Evolutionary conservation across 1,140 invertebrate genomes (phyloP), one percentile per base, ranked within the genome.

Genomic region (Trigoniulus corallinus): DNA sequence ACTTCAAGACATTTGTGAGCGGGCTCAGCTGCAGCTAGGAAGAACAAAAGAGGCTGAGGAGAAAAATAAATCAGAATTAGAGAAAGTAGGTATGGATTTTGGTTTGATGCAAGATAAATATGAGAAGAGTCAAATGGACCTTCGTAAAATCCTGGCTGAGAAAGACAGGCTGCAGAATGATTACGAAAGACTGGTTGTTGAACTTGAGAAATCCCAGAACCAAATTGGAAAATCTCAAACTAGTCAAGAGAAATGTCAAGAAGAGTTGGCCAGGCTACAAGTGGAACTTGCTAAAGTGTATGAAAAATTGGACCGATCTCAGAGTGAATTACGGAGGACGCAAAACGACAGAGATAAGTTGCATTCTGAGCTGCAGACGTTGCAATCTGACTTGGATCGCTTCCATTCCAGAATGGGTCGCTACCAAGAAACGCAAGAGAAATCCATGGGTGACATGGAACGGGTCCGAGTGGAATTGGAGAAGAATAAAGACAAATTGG

Each of bases 31-130:
- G 37, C 86, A 92, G 61, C 68, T 92, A 1, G 79, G 77, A 47
- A 74, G 88, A 57, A 79, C 82, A 22, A 88, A 89, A 63, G 88
- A 93, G 62, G 75, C 80, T 57, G 88, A 93, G 70, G 88, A 92
- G 55, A 91, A 92, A 62, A 79, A 83, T 10, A 87, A 88, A 62
- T 83, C 85, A 60, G 86, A 89, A 57, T 72, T 89, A 53, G 87
- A 91, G 58, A 73, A 82, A 57, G 61, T 83, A 48, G 69, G 74
- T 53, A 76, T 86, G 42, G 84, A 88, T 59, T 65, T 86, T 2
- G 81, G 86, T 63, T 84, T 92, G 74, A 74, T 87, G 42, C 75
- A 85, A n/a, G 88, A 92, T 60, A 75, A 86, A 39, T 86, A 85
- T 62, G 88, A 92, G 56, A 92, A 92, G 63, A 73, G 81, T 1